Base-by-base conservation (phyloP, 2,888 invertebrate species). In the Linnaemya vulpina region DNA sequence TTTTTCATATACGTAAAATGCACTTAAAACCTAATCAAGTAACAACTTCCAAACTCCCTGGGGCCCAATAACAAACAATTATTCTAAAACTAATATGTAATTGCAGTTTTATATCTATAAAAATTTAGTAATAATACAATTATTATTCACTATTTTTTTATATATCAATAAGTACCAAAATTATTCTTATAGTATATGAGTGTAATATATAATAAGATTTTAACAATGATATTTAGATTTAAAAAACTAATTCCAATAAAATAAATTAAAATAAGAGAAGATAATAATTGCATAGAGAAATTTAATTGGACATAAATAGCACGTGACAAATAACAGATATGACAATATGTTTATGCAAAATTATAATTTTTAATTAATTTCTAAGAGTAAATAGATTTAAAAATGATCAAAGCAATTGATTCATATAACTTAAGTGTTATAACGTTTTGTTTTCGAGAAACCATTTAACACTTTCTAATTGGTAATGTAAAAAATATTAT, bases 61-160 rank as follows among this genome's bases (percentile, higher is more conserved):
- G 68, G 68, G 62, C 60, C 68, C 51, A 77, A 77, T 60, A 55
- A 65, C 1, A 65, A 43, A 51, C 15, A 62, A n/a, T 51, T 70
- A 17, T 60, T 38, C 17, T 51, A 10, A 8, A 49, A 51, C 3
- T 74, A 67, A 55, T 46, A 75, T 38, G 17, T 46, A 71, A 17
- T 20, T 60, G 22, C 13, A 63, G 7, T 38, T 38, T 20, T 46
- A 51, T 49, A 22, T 22, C 10, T 74, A 35, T 62, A 63, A 63
- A 53, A 75, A n/a, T 51, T 75, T 22, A 63, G 40, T 51, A 43
- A 73, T 20, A 71, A 11, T 55, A 71, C 13, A 55, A 58, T 74
- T 51, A 30, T 51, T 49, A 60, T 30, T 5, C 30, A n/a, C 1
- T n/a, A 2, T 20, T 62, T n/a, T 40, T 40, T 20, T 20, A 40